A percentile compares a stretch with the other conserved stretches of the same genome.
Conservation (phyloP, 92 coral and sea anemone genomes). For the Zoanthus sansibaricus region DNA sequence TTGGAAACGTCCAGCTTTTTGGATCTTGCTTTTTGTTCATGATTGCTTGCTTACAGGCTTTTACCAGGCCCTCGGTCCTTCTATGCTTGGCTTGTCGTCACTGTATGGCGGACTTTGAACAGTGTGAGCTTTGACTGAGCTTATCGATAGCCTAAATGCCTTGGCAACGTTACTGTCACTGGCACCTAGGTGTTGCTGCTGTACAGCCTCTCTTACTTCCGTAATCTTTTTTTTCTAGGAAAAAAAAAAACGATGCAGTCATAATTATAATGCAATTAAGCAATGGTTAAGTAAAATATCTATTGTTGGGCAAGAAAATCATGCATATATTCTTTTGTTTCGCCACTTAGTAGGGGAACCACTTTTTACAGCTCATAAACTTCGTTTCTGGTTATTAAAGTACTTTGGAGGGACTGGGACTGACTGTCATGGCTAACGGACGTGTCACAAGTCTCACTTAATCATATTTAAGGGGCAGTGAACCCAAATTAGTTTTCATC, state of each 20-base stretch:
- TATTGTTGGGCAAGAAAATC: background rate
- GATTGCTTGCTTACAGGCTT: too few species aligned
- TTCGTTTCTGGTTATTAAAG: background rate
- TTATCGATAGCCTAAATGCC: background rate
- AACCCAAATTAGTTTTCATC: too few species aligned
- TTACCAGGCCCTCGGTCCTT: too few species aligned
- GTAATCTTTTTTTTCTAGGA: background rate
- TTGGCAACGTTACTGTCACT: background rate
- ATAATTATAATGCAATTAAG: background rate
- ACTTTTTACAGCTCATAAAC: background rate
- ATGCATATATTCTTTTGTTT: background rate
- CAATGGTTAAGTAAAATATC: background rate
- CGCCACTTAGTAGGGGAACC: background rate
- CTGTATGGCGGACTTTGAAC: background rate
- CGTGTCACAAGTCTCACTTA: too few species aligned
- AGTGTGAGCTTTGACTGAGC: background rate
- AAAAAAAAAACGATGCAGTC: background rate
- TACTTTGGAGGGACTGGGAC: too few species aligned
- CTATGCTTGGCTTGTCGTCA: too few species aligned
- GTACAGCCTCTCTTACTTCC: slow-evolving; percentile 8
- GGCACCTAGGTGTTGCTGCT: background rate
- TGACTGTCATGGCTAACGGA: too few species aligned
- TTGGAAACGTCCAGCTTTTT: background rate
- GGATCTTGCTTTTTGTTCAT: too few species aligned
- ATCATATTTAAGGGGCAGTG: too few species aligned